A percentile compares a stretch with the other conserved stretches of the same genome.
Conservation (phyloP, 2,888 invertebrate species). For the Allolobophora icterica region DNA sequence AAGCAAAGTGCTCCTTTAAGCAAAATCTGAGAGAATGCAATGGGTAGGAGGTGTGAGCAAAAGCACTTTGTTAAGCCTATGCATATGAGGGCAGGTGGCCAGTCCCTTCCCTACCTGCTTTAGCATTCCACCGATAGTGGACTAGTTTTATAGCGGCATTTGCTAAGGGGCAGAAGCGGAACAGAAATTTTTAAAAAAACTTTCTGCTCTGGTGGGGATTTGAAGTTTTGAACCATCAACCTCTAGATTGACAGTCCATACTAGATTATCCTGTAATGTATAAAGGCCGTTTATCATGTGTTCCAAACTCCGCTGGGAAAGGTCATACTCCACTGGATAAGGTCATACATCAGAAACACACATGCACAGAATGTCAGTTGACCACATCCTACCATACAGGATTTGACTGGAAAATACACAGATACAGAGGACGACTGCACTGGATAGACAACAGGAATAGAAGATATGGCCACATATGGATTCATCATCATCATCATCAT, state of each 20-base stretch:
- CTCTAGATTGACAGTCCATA: background rate
- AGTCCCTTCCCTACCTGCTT: background rate
- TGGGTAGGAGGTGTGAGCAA: too few species aligned
- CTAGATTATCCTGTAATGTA: background rate
- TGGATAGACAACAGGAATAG: background rate
- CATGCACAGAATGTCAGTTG: background rate
- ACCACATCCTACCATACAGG: background rate
- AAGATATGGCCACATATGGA: background rate
- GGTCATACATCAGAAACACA: background rate
- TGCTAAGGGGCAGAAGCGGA: background rate
- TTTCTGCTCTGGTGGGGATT: background rate
- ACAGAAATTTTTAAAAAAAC: background rate
- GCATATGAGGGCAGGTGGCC: background rate
- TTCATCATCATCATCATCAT: too few species aligned
- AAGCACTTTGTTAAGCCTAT: background rate
- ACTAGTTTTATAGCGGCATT: background rate
- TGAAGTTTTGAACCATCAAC: background rate
- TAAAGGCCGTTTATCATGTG: background rate
- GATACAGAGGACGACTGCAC: background rate
- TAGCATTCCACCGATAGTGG: background rate
- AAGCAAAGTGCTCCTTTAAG: too few species aligned
- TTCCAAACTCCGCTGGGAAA: background rate
- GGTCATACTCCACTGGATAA: background rate
- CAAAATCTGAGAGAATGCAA: too few species aligned
- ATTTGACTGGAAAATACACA: background rate